phyloP scores from a whole-genome alignment of 2,113 vertebrate species.

The Chitala chitala region DNA sequence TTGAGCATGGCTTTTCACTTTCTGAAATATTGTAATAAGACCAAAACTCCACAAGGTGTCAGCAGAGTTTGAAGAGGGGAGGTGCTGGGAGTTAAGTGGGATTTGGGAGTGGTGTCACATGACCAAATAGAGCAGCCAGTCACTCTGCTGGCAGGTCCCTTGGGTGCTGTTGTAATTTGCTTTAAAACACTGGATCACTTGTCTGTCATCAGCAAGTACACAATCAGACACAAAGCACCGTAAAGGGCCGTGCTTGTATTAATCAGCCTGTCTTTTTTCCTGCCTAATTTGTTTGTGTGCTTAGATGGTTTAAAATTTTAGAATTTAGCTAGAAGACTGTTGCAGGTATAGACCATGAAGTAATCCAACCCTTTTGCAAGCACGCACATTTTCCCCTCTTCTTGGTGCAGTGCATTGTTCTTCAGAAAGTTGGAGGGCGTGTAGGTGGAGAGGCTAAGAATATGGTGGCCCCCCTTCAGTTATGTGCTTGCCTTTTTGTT shows the following conservation, averaged over 20 bases:
- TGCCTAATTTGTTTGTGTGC: background rate
- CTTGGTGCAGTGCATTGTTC: too few species aligned
- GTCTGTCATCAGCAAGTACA: constrained; percentile 4
- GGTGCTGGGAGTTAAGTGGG: background rate
- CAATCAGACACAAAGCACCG: background rate
- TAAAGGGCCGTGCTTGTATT: background rate
- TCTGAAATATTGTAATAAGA: constrained; percentile 37
- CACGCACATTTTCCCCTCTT: too few species aligned
- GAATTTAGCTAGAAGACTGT: too few species aligned
- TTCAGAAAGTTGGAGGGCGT: too few species aligned
- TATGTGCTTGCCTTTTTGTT: too few species aligned
- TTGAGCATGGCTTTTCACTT: constrained; percentile 9
- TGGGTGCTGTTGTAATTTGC: constrained; percentile 13
- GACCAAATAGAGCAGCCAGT: background rate
- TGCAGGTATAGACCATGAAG: too few species aligned
- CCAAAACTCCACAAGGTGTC: background rate
- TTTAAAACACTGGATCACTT: constrained; percentile 2
- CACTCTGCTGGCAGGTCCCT: background rate
- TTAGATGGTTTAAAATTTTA: background rate
- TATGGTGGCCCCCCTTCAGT: too few species aligned
- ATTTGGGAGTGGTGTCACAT: background rate
- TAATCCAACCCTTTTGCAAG: too few species aligned
- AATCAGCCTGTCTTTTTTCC: background rate
- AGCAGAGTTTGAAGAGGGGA: background rate
- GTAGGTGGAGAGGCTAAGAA: too few species aligned